Evolutionary conservation across 2,888 invertebrate species (phyloP).

Genomic region (Yponomeuta malinellus): DNA sequence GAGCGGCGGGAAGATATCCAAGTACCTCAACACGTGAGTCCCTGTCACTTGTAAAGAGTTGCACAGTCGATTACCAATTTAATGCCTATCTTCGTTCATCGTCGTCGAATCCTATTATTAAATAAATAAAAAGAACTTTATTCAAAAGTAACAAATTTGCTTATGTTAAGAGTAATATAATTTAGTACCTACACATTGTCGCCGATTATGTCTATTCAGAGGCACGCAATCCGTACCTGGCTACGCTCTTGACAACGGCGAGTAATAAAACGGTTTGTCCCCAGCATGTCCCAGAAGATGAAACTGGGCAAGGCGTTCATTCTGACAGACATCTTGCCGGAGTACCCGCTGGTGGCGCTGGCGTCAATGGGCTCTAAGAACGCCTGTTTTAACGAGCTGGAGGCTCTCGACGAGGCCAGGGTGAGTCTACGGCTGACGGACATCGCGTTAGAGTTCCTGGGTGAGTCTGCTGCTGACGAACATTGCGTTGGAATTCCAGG

Average conservation of each 20-base stretch:
- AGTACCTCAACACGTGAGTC: slow-evolving; percentile 67
- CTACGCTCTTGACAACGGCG: no score
- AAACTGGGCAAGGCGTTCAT: slow-evolving; percentile 49
- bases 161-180: no score
- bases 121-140: no score
- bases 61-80: no score
- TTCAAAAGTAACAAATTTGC: no score
- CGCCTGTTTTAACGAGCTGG: slow-evolving; percentile 43
- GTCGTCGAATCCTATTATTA: neutral
- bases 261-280: slow-evolving; percentile 14
- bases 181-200: no score
- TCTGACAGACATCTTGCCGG: slow-evolving; percentile 43
- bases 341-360: slow-evolving; percentile 47
- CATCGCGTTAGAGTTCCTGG: no score
- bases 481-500: no score
- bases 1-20: slow-evolving; percentile 65
- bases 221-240: no score
- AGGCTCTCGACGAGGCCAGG: slow-evolving; percentile 47
- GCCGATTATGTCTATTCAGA: no score
- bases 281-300: slow-evolving; percentile 41
- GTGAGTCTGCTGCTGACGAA: no score
- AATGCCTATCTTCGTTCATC: no score
- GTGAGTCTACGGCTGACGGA: slow-evolving; percentile 25
- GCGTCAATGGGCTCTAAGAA: slow-evolving; percentile 43
- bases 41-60: neutral